phyloP scores from a whole-genome alignment of 2,113 vertebrate species.

The Hiodon alosoides region DNA sequence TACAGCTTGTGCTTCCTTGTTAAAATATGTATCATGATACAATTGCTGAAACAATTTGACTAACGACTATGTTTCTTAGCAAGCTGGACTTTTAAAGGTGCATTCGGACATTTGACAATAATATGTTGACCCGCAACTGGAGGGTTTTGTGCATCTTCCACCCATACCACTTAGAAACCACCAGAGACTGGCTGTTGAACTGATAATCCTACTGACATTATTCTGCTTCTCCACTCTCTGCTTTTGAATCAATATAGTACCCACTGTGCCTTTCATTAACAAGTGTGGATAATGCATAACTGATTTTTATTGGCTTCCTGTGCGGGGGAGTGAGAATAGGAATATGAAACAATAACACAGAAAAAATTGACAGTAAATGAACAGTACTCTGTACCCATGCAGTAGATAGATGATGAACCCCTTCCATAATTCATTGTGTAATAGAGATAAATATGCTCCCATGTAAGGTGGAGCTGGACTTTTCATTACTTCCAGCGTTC shows the following conservation, averaged over 20 bases:
- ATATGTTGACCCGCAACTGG: background rate
- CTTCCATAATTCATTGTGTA: conserved; percentile 22
- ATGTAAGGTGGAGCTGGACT: background rate
- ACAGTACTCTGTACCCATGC: background rate
- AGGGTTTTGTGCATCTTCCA: background rate
- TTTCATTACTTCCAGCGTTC: background rate
- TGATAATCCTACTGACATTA: conserved; percentile 35
- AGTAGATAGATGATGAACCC: conserved; percentile 21
- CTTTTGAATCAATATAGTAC: conserved; percentile 36
- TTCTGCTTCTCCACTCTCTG: conserved; percentile 23
- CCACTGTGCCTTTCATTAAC: conserved; percentile 32
- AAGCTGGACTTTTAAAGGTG: background rate
- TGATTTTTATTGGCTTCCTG: conserved; percentile 23
- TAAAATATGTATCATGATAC: background rate
- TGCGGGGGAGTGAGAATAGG: conserved; percentile 11
- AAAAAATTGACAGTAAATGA: conserved; percentile 13
- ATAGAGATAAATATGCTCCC: background rate
- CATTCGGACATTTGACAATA: no score
- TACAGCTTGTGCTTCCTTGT: background rate
- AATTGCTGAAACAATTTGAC: background rate
- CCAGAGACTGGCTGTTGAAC: background rate
- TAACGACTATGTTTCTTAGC: background rate
- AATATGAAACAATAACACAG: conserved; percentile 25
- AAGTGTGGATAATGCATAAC: conserved; percentile 18
- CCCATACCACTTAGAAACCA: background rate